Base-by-base conservation (phyloP, 2,113 vertebrate genomes). In the Ameiurus melas region DNA sequence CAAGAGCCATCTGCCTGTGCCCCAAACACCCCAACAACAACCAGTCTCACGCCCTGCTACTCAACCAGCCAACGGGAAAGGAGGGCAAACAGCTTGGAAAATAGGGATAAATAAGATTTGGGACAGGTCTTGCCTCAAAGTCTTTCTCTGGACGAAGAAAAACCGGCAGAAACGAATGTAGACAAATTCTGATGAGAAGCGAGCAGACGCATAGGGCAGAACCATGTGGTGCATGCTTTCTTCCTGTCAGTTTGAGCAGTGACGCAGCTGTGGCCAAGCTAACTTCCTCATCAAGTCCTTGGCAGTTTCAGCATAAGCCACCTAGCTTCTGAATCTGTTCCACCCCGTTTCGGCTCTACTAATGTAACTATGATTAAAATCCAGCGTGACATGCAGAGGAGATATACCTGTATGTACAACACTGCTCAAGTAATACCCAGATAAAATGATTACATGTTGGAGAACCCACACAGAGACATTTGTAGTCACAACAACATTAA, bases 1-100 rank as follows among this genome's bases (percentile, higher is more conserved):
- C 91, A 92, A 92, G 91, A 89, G 93, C 94, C 95, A 95, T 95
- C 93, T 95, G 95, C 87, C 91, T 85, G 33, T 77, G 71, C 78
- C 86, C 88, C 90, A 81, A 64, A 92, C 93, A 91, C 87, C 93
- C 93, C 89, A 88, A 88, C 90, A 88, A 88, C 90, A 57, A 66
- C 86, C 90, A 84, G 79, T 89, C 91, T 84, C 91, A 87, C 90
- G 77, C 90, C 89, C 62, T 58, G 84, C 88, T 75, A 84, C 25
- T 47, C 27, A 33, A 33, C 47, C 91, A 87, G 77, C 70, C 80
- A 77, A 86, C 51, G 25, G 58, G 51, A 86, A 88, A 83, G 36
- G 73, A 81, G 86, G 30, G 19, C 8, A 86, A 39, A 84, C 57
- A 57, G 33, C 27, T 64, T 30, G 36, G n/a, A 33, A 64, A 55